phyloP scores from a whole-genome alignment of 2,797 vertebrate species.

The Pantherophis alleghaniensis region DNA sequence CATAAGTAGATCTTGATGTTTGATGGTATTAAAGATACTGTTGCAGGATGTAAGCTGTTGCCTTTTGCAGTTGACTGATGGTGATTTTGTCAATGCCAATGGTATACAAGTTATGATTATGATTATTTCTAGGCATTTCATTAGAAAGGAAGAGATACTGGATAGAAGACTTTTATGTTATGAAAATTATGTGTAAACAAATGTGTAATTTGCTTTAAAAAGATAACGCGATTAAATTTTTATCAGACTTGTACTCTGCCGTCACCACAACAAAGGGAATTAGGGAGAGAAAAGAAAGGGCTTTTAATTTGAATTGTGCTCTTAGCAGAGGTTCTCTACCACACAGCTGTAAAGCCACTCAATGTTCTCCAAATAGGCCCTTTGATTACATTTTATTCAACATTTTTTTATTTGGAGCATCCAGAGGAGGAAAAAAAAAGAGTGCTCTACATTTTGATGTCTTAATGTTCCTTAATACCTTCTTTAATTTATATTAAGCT shows the following conservation, averaged over 20 bases:
- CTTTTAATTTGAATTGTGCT: constrained; percentile 63
- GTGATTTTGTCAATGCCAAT: neutral
- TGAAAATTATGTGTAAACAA: constrained; percentile 74
- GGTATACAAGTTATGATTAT: constrained; percentile 26
- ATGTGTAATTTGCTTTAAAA: constrained; percentile 81
- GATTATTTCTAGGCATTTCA: constrained; percentile 46
- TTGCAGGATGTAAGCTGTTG: neutral
- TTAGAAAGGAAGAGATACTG: constrained; percentile 51
- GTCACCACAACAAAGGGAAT: constrained; percentile 78
- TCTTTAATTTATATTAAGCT: constrained; percentile 84
- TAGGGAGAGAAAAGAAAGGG: constrained; percentile 68
- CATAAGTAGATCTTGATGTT: neutral
- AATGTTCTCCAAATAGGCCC: constrained; percentile 67
- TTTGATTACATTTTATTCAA: constrained; percentile 79
- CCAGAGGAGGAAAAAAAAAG: constrained; percentile 53
- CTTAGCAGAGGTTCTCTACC: constrained; percentile 69
- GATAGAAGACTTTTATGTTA: constrained; percentile 65
- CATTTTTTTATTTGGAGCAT: constrained; percentile 72
- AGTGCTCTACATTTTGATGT: constrained; percentile 77
- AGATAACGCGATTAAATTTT: constrained; percentile 83
- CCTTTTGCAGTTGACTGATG: neutral
- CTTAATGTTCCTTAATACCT: constrained; percentile 82
- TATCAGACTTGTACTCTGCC: constrained; percentile 73
- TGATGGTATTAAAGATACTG: neutral
- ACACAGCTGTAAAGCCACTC: constrained; percentile 73